A percentile compares a stretch with the other conserved stretches of the same genome.
Conservation (phyloP, 2,797 vertebrate genomes). For the Phrynocephalus forsythii region DNA sequence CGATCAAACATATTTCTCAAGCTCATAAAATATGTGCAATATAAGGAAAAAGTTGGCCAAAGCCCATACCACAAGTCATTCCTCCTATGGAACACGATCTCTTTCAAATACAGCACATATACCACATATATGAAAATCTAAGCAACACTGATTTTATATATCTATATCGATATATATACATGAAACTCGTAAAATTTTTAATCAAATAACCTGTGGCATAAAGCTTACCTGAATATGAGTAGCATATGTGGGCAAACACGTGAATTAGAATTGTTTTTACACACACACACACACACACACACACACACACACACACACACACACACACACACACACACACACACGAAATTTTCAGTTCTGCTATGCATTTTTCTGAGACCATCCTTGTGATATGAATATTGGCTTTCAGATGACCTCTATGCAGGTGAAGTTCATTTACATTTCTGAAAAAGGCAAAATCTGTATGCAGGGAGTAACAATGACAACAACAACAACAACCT, state of each 20-base stretch:
- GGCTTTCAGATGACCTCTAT: not conserved
- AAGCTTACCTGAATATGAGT: conserved; percentile 5
- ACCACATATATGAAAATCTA: conserved; percentile 19
- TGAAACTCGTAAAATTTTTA: not conserved
- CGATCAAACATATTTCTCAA: conserved; percentile 67
- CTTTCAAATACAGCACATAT: conserved; percentile 48
- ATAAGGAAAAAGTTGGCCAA: conserved; percentile 51
- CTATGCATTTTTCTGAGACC: not conserved
- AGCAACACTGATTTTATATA: not conserved
- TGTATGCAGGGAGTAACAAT: not conserved
- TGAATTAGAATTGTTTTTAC: conserved; percentile 17
- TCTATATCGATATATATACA: not conserved
- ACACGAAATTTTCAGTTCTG: not conserved
- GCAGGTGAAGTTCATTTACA: not conserved
- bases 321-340: too few relatives aligned
- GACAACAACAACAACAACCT: too few relatives aligned
- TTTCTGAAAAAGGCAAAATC: not conserved
- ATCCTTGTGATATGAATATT: not conserved
- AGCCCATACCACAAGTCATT: conserved; percentile 52
- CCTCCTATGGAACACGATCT: conserved; percentile 58
- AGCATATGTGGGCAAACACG: conserved; percentile 46
- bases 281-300: too few relatives aligned
- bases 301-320: too few relatives aligned
- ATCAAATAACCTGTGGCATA: conserved; percentile 46
- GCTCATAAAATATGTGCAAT: conserved; percentile 62